phyloP scores from a whole-genome alignment of 53 echinoderm and acorn worm species.

The Hippasteria phrygiana region DNA sequence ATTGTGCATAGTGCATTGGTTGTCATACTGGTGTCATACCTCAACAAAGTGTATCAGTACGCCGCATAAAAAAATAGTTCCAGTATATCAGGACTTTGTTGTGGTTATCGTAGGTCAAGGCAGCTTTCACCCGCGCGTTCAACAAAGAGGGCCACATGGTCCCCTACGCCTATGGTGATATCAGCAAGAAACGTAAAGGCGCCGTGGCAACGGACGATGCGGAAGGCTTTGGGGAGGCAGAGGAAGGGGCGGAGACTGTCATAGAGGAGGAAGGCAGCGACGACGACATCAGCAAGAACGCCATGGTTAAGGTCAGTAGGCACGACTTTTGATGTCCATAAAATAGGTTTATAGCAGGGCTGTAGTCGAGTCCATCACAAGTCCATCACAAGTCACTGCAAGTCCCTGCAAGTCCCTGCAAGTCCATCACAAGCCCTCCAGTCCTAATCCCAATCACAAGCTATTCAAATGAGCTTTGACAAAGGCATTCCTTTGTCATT shows the following conservation, averaged over 20 bases:
- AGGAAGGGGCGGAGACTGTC: constrained; percentile 52
- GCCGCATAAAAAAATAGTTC: neutral
- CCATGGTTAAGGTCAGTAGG: constrained; percentile 70
- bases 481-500: too few relatives aligned
- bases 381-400: too few relatives aligned
- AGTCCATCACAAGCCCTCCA: too few relatives aligned
- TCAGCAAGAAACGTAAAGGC: constrained; percentile 73
- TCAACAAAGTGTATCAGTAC: neutral
- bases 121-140: constrained; percentile 91
- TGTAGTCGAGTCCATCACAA: too few relatives aligned
- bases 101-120: constrained; percentile 80
- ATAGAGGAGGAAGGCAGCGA: constrained; percentile 60
- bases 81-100: neutral
- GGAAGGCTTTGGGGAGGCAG: constrained; percentile 42
- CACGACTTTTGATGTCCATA: neutral
- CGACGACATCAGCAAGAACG: constrained; percentile 64
- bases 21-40: too few relatives aligned
- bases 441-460: too few relatives aligned
- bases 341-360: neutral
- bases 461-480: too few relatives aligned
- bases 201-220: constrained; percentile 56
- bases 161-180: constrained; percentile 71
- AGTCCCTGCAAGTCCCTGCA: too few relatives aligned
- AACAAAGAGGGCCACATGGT: constrained; percentile 89
- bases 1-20: too few relatives aligned